Evolutionary conservation across 2,888 invertebrate species (phyloP).

Genomic region (Nemotelus nigrinus): DNA sequence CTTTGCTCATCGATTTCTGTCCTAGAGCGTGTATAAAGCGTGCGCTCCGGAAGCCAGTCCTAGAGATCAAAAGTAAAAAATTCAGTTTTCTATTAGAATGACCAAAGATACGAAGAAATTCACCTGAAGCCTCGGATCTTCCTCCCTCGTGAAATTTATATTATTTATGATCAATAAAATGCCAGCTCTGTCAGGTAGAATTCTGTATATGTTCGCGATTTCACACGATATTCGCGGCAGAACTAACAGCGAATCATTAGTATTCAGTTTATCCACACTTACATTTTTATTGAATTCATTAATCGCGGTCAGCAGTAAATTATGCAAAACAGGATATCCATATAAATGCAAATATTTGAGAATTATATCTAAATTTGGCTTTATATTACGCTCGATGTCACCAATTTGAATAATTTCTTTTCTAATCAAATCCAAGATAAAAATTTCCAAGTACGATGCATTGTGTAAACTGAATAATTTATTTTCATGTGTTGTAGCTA

Average conservation of each 20-base stretch:
- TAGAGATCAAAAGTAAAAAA: slow-evolving; percentile 44
- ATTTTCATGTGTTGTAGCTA: slow-evolving; percentile 53
- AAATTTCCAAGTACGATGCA: slow-evolving; percentile 58
- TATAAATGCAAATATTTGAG: slow-evolving; percentile 57
- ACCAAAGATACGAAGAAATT: too few relatives aligned
- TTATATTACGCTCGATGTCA: slow-evolving; percentile 48
- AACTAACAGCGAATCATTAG: not conserved
- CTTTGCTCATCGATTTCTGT: slow-evolving; percentile 58
- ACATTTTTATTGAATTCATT: slow-evolving; percentile 48
- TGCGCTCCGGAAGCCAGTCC: slow-evolving; percentile 54
- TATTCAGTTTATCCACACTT: slow-evolving; percentile 16
- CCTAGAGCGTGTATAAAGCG: slow-evolving; percentile 56
- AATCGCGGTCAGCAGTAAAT: slow-evolving; percentile 51
- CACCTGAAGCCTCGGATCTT: slow-evolving; percentile 55
- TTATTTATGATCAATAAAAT: slow-evolving; percentile 62
- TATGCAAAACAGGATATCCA: slow-evolving; percentile 55
- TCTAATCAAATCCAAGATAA: slow-evolving; percentile 60
- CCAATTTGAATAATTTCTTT: slow-evolving; percentile 56
- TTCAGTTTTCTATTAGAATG: not conserved
- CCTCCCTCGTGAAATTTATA: slow-evolving; percentile 56
- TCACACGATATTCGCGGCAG: slow-evolving; percentile 2
- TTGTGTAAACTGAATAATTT: slow-evolving; percentile 57
- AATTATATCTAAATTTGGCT: slow-evolving; percentile 57
- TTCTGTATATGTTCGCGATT: slow-evolving; percentile 52
- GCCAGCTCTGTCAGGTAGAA: slow-evolving; percentile 57